Conservation (phyloP, 1,140 invertebrate genomes). For the Nephila pilipes region DNA sequence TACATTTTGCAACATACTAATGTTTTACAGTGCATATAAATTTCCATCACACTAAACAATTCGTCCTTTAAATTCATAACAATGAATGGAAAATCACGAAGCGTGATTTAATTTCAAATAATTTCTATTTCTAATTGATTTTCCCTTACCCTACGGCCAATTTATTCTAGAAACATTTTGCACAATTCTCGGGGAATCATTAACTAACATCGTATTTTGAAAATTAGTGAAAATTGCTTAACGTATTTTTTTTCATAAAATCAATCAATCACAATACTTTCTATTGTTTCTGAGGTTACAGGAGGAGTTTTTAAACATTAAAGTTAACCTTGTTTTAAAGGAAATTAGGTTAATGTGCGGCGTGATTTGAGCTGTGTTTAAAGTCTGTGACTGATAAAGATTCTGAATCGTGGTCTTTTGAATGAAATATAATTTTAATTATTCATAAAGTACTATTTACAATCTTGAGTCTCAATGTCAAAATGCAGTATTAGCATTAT, state of each 20-base stretch:
- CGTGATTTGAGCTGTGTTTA: not conserved
- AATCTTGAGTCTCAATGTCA: no score
- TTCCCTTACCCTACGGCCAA: not conserved
- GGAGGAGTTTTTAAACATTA: not conserved
- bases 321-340: not conserved
- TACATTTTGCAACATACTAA: no score
- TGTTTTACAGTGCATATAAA: no score
- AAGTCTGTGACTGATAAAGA: not conserved
- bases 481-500: no score
- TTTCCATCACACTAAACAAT: no score
- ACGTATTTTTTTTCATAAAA: not conserved
- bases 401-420: not conserved
- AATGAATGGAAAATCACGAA: no score
- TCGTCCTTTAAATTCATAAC: no score
- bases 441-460: no score
- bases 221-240: not conserved
- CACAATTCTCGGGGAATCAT: not conserved
- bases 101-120: not conserved
- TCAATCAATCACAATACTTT: not conserved
- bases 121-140: not conserved
- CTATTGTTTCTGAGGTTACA: not conserved
- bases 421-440: not conserved
- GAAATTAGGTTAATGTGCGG: conserved; percentile 36
- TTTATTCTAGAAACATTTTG: not conserved
- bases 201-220: not conserved